These are phyloP conservation scores for Drosophila murphyi DNA, from an alignment of 1,140 invertebrate genomes.

Conservation along the genomic window DNA sequence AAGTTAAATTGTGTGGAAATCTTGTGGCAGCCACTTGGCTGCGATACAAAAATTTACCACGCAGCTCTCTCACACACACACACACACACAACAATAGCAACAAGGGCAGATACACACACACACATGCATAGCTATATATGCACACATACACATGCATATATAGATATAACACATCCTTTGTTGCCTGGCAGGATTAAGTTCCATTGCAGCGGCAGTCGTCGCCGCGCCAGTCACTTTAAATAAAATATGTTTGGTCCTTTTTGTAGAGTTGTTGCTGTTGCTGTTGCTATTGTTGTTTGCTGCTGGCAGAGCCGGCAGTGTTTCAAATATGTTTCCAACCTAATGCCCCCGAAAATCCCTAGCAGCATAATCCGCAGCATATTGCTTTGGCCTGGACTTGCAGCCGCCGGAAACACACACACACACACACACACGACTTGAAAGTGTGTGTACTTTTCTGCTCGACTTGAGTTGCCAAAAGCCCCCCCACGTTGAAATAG, in stretches of 20 bases:
- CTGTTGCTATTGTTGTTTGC: constrained; percentile 14
- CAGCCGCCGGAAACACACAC: constrained; percentile 30
- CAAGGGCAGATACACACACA: neutral
- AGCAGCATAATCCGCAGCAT: constrained; percentile 75
- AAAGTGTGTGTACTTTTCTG: constrained; percentile 82
- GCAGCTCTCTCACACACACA: constrained; percentile 1
- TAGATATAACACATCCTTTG: constrained; percentile 58
- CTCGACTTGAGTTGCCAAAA: constrained; percentile 78
- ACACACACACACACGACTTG: constrained; percentile 50
- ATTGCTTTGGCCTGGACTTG: constrained; percentile 71
- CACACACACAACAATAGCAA: neutral
- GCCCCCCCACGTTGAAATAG: constrained; percentile 74
- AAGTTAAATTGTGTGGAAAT: constrained; percentile 83
- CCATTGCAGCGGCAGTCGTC: constrained; percentile 57
- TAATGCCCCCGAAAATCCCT: constrained; percentile 81
- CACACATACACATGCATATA: constrained; percentile 19
- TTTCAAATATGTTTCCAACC: constrained; percentile 82
- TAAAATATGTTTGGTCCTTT: constrained; percentile 78
- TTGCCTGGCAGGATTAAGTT: constrained; percentile 71
- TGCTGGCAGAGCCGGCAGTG: constrained; percentile 61
- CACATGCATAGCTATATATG: constrained; percentile 3
- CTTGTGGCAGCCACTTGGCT: constrained; percentile 65
- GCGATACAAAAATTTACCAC: constrained; percentile 59
- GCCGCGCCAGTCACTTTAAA: constrained; percentile 78
- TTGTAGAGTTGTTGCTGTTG: constrained; percentile 35